Percentiles rank a stretch among this genome's conserved stretches.
Conservation (phyloP, 2,797 vertebrate genomes). For the Sphenopsis melanotis region DNA sequence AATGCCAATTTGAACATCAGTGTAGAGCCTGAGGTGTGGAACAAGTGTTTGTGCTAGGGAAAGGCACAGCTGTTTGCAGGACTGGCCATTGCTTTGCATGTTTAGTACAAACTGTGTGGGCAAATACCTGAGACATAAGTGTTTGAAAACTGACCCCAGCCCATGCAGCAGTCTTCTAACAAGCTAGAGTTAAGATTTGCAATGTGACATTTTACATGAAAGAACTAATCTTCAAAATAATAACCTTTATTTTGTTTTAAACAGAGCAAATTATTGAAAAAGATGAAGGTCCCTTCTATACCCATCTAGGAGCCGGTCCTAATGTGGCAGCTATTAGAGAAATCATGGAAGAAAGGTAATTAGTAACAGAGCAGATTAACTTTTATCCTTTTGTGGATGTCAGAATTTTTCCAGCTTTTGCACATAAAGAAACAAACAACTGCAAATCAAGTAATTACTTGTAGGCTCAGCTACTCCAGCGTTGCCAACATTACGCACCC, state of each 20-base stretch:
- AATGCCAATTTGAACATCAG: neutral
- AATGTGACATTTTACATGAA: slow-evolving; percentile 66
- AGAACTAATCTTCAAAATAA: slow-evolving; percentile 67
- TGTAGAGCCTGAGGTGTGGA: neutral
- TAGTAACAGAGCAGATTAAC: slow-evolving; percentile 72
- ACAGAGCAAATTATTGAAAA: slow-evolving; percentile 99
- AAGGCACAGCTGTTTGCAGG: neutral
- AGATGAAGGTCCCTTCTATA: slow-evolving; percentile 99
- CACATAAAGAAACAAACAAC: slow-evolving; percentile 70
- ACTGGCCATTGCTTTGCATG: neutral
- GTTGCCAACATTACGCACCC: slow-evolving; percentile 65
- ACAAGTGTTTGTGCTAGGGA: neutral
- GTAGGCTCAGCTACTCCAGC: slow-evolving; percentile 63
- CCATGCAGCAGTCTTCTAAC: neutral
- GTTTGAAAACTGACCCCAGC: neutral
- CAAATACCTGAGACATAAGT: neutral
- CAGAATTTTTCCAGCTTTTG: slow-evolving; percentile 70
- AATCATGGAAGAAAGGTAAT: slow-evolving; percentile 95
- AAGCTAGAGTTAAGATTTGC: slow-evolving; percentile 56
- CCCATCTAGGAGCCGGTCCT: slow-evolving; percentile 94
- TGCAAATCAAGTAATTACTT: slow-evolving; percentile 72
- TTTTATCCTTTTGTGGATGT: slow-evolving; percentile 70
- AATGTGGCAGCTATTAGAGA: slow-evolving; percentile 91
- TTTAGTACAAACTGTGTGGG: neutral
- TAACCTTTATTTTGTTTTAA: slow-evolving; percentile 74